Percentiles rank a stretch among this genome's conserved stretches.
These are phyloP conservation scores for Lepas anatifera DNA, from an alignment of 2,888 invertebrate genomes.

Conservation along the genomic window DNA sequence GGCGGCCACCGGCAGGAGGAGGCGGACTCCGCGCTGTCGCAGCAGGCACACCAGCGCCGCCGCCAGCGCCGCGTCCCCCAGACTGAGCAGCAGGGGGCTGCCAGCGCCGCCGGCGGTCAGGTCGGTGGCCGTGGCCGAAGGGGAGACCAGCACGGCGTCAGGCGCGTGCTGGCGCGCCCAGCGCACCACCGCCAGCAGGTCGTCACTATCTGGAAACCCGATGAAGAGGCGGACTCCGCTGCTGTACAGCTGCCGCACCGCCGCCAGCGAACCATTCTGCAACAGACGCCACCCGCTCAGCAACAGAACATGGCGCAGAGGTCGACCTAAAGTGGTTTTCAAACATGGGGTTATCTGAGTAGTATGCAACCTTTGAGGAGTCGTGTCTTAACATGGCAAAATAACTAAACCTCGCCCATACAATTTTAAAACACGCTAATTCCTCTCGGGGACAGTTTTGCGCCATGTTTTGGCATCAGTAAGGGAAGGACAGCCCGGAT, in stretches of 20 bases:
- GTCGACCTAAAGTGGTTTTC: too few species aligned
- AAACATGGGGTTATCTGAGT: too few species aligned
- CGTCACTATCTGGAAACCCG: neutral
- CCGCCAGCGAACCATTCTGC: neutral
- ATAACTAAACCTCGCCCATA: too few species aligned
- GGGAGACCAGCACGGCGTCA: neutral
- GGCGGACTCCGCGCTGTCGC: neutral
- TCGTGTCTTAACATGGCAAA: too few species aligned
- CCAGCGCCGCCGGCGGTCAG: slow-evolving; percentile 18
- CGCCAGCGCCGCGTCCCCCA: slow-evolving; percentile 1
- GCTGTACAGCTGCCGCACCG: neutral
- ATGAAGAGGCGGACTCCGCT: neutral
- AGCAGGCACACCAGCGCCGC: slow-evolving; percentile 19
- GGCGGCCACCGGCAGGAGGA: neutral
- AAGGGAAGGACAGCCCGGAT: too few species aligned
- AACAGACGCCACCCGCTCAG: too few species aligned
- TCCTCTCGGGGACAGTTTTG: too few species aligned
- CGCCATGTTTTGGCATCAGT: too few species aligned
- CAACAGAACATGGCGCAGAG: too few species aligned
- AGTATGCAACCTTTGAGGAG: too few species aligned
- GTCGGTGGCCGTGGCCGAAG: neutral
- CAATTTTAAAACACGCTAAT: too few species aligned
- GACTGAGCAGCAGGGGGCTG: neutral
- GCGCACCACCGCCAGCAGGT: slow-evolving; percentile 18
- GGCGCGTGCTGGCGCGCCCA: neutral